Evolutionary conservation across 2,797 vertebrate genomes (phyloP), one percentile per base, ranked within the genome.

Genomic region (Characodon lateralis): DNA sequence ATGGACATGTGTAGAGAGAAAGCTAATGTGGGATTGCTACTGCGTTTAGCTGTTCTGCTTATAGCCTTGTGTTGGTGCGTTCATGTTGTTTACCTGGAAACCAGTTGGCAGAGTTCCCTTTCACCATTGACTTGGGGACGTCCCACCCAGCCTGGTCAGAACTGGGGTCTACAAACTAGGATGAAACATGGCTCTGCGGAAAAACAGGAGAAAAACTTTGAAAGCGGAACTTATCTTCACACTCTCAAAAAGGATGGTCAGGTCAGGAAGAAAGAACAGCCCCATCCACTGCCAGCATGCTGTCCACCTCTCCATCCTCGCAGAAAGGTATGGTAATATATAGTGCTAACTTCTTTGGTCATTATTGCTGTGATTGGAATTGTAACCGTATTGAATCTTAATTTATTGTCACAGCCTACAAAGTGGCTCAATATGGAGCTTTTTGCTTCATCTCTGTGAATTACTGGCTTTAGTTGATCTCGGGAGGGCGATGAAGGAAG

Each of bases 31-130:
- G 89, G 94, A 73, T 72, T 93, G 59, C 83, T 93, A 14, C 89
- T 96, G 78, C 94, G 94, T 79, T 85, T 94, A 79, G 95, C 93
- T 72, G 53, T 95, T 75, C 91, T 97, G n/a, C 92, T 96, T 77
- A 93, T 91, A 0, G 91, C 92, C 18, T 89, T 96, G 83, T 91
- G 96, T 48, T 88, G 97, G 63, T 95, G 95, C 81, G 83, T 96
- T 71, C 96, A 96, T 78, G 87, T 69, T 26, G 41, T 97, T 69
- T 95, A 95, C 87, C 84, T 95, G 78, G 95, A 94, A 73, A 88
- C 73, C 5, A 71, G 28, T 18, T 83, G 88, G 90, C 58, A 35
- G 51, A 77, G 74, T 50, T 2, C 82, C 56, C 80, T 81, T 74
- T 71, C 79, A 22, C 77, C 83, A 13, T 76, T 46, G 41, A 53